phyloP scores from a whole-genome alignment of 2,888 invertebrate species.

The Tiliacea citrago region DNA sequence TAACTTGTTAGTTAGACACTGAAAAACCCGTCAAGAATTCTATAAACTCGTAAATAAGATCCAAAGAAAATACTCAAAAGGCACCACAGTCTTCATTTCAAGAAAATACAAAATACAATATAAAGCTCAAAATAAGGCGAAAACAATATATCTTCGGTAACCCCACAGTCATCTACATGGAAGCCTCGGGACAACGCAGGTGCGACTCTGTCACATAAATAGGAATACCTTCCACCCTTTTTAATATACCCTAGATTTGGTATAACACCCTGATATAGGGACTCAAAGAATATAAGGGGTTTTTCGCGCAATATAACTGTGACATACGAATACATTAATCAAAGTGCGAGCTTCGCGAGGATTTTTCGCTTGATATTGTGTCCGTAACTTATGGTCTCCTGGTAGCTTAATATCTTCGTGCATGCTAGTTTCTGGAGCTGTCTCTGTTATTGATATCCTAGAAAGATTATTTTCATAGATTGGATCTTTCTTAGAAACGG shows the following conservation, averaged over 20 bases:
- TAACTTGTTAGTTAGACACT: neutral
- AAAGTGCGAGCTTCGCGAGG: constrained; percentile 79
- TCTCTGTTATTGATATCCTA: constrained; percentile 51
- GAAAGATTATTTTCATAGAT: constrained; percentile 34
- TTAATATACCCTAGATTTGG: constrained; percentile 90
- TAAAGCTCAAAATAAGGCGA: constrained; percentile 58
- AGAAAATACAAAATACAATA: constrained; percentile 58
- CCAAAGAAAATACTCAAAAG: neutral
- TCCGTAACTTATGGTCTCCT: constrained; percentile 83
- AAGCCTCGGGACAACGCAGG: constrained; percentile 75
- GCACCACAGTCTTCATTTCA: constrained; percentile 25
- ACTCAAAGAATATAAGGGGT: constrained; percentile 79
- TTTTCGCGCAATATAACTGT: constrained; percentile 85
- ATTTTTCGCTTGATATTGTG: constrained; percentile 82
- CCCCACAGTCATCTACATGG: constrained; percentile 65
- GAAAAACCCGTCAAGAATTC: neutral
- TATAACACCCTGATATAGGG: constrained; percentile 85
- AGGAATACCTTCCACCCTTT: constrained; percentile 82
- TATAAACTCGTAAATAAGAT: neutral
- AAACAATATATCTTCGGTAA: constrained; percentile 67
- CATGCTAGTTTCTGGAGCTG: constrained; percentile 64
- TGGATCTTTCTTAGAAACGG: constrained; percentile 1
- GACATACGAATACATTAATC: constrained; percentile 89
- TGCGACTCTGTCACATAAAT: constrained; percentile 83
- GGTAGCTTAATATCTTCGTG: constrained; percentile 74